These are phyloP conservation scores for Echeneis naucrates DNA, from an alignment of 2,797 vertebrate genomes.

Conservation along the genomic window DNA sequence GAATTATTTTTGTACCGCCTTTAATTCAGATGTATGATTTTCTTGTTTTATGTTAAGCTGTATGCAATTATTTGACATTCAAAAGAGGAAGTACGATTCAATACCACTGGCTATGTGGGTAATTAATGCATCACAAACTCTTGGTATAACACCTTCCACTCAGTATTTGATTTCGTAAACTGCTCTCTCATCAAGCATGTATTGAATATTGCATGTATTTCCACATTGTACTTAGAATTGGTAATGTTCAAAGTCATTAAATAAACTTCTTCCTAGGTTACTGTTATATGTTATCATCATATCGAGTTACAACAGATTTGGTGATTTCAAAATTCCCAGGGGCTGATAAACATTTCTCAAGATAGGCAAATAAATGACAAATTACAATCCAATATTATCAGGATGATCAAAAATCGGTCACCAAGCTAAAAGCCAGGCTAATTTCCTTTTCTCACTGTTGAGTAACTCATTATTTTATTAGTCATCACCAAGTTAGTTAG, in stretches of 20 bases:
- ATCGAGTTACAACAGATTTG: not conserved
- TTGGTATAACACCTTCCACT: constrained; percentile 18
- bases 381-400: accelerated
- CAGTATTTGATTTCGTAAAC: constrained; percentile 16
- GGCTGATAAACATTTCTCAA: not conserved
- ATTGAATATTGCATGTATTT: constrained; percentile 63
- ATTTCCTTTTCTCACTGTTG: not conserved
- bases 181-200: constrained; percentile 45
- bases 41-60: constrained; percentile 60
- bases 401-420: not conserved
- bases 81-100: constrained; percentile 18
- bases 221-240: constrained; percentile 56
- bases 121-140: constrained; percentile 15
- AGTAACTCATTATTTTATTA: not conserved
- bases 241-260: constrained; percentile 45
- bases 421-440: no score
- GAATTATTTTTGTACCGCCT: constrained; percentile 88
- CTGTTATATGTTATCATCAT: not conserved
- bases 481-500: not conserved
- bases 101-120: constrained; percentile 14
- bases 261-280: constrained; percentile 55
- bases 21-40: constrained; percentile 65
- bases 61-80: constrained; percentile 38
- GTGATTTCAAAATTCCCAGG: not conserved
- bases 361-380: not conserved